Evolutionary conservation across 2,113 vertebrate species (phyloP), one percentile per base, ranked within the genome.

Genomic region (Solea solea): DNA sequence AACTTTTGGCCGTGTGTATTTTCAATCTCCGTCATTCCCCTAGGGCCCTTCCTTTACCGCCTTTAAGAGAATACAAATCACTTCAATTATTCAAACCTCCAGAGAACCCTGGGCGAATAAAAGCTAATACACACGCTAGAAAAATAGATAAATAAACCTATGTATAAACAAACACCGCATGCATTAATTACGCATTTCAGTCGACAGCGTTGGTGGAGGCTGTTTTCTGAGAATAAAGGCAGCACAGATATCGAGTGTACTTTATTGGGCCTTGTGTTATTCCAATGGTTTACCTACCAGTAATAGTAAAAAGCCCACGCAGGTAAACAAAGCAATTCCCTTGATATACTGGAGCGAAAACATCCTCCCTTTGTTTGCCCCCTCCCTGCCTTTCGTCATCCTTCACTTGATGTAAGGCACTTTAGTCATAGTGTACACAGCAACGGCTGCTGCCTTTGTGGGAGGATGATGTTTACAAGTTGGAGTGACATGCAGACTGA

Each of bases 1-100:
- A 80, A 88, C 84, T 84, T 84, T 68, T 67, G 82, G 83, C 80
- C 75, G 48, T 78, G 56, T 76, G 81, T 81, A 64, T 87, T 88
- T 91, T 82, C 78, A 81, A 72, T 83, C 82, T 70, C 60, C 69
- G 60, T 72, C 62, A 45, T 78, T 83, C 77, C 86, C 86, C 49
- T 56, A 75, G 84, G 84, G 80, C 72, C 73, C 57, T 84, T 83
- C 61, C 66, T 76, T 86, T 77, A 78, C 57, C 8, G 42, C 80
- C 76, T 86, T 85, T 84, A 89, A 88, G 83, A 86, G 74, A 89
- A 89, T 81, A 90, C 83, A 91, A 91, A 88, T 88, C 80, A 86
- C 78, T 90, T 90, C 78, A 90, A 89, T 90, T 86, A 90, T 90
- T 89, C 74, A 89, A 90, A 74, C 73, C 86, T 74, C 80, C 28